Conservation (phyloP, 2,888 invertebrate genomes). For the Drosophila antonietae region DNA sequence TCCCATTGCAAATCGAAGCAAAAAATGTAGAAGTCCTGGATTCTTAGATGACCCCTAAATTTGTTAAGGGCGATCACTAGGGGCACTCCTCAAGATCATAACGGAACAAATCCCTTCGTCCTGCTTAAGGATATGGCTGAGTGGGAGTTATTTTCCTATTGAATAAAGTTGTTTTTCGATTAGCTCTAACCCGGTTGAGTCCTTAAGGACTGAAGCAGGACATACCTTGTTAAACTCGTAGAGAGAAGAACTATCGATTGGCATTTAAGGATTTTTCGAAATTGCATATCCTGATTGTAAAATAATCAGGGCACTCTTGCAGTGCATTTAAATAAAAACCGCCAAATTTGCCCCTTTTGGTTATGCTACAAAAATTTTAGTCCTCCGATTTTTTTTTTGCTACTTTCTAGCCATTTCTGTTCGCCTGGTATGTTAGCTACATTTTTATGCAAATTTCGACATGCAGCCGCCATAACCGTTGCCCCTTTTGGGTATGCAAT, state of each 20-base stretch:
- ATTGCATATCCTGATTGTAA: neutral
- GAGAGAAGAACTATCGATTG: neutral
- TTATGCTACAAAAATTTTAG: neutral
- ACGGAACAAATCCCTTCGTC: neutral
- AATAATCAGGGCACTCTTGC: neutral
- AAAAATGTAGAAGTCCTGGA: neutral
- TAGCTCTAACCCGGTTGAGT: neutral
- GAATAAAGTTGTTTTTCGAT: neutral
- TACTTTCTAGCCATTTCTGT: neutral
- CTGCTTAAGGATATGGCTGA: neutral
- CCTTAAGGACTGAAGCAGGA: neutral
- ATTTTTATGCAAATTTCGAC: neutral
- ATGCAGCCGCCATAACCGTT: too few relatives aligned
- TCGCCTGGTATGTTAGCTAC: conserved; percentile 1
- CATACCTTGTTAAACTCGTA: neutral
- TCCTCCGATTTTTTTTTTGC: neutral
- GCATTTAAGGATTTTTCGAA: neutral
- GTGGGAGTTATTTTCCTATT: neutral
- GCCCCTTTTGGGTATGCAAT: too few relatives aligned
- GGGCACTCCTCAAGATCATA: neutral
- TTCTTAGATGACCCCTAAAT: neutral
- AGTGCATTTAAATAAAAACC: neutral
- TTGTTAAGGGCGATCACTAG: neutral
- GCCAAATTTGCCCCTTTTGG: neutral
- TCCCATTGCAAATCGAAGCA: neutral